Percentiles rank a stretch among this genome's conserved stretches.
These are phyloP conservation scores for Cataglyphis rosenhaueri DNA, from an alignment of 2,888 invertebrate species.

Conservation along the genomic window DNA sequence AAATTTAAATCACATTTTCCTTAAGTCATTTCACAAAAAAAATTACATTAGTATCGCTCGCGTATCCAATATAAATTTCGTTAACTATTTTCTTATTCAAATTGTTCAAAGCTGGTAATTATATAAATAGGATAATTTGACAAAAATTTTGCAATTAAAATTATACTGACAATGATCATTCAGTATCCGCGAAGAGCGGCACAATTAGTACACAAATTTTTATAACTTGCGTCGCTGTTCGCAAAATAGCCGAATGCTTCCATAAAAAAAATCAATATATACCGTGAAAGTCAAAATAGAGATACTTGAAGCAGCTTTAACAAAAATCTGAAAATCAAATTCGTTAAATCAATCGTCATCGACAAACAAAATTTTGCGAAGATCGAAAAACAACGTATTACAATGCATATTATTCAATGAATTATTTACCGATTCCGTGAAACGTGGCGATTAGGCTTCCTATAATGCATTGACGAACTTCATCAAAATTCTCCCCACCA, in stretches of 20 bases:
- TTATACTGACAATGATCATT: conserved; percentile 2
- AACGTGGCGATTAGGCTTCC: conserved; percentile 31
- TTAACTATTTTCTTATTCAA: background rate
- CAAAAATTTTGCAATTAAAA: background rate
- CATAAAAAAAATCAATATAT: background rate
- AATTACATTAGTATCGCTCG: conserved; percentile 1
- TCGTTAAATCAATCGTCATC: conserved; percentile 8
- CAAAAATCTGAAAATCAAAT: background rate
- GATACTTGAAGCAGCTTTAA: background rate
- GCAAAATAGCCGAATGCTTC: conserved; percentile 8
- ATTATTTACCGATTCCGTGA: conserved; percentile 8
- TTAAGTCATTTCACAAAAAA: background rate
- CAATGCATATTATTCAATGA: conserved; percentile 1
- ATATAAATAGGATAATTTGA: background rate
- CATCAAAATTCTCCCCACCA: background rate
- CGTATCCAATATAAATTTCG: background rate
- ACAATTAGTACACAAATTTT: conserved; percentile 11
- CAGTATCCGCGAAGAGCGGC: conserved; percentile 14
- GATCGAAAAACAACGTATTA: background rate
- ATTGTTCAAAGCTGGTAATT: conserved; percentile 13
- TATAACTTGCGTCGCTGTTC: conserved; percentile 28
- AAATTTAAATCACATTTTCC: background rate
- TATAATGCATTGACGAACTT: conserved; percentile 18
- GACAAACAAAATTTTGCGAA: background rate
- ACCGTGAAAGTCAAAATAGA: background rate